Evolutionary conservation across 2,888 invertebrate genomes (phyloP).

Genomic region (Gymnosoma rotundatum): DNA sequence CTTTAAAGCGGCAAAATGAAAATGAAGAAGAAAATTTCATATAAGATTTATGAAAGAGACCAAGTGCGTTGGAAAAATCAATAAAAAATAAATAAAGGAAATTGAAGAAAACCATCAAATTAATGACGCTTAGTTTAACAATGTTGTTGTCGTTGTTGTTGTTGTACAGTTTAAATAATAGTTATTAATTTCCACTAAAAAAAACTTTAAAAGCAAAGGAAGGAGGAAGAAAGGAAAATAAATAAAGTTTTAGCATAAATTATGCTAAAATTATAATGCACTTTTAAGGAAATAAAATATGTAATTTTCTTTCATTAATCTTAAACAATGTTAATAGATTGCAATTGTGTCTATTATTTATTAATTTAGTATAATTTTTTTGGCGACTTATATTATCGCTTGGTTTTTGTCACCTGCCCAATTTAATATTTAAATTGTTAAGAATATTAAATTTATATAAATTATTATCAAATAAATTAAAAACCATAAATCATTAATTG

Average conservation of each 20-base stretch:
- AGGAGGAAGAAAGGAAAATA: neutral
- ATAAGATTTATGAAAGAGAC: conserved; percentile 63
- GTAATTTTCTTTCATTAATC: conserved; percentile 3
- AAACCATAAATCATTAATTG: conserved; percentile 53
- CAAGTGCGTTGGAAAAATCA: conserved; percentile 66
- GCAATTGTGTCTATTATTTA: neutral
- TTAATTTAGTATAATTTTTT: neutral
- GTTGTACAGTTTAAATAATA: conserved; percentile 36
- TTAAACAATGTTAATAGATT: too few relatives aligned
- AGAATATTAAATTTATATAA: conserved; percentile 28
- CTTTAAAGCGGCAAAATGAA: conserved; percentile 40
- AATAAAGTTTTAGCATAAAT: conserved; percentile 18
- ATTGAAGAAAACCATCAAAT: conserved; percentile 7
- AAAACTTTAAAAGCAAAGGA: neutral
- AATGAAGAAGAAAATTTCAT: conserved; percentile 50
- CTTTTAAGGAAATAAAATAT: conserved; percentile 31
- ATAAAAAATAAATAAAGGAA: conserved; percentile 9
- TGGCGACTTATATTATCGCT: neutral
- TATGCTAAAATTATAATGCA: conserved; percentile 36
- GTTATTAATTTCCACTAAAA: conserved; percentile 22
- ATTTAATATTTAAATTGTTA: neutral
- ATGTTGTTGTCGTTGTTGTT: conserved; percentile 22
- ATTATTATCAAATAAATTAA: conserved; percentile 47
- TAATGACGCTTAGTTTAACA: conserved; percentile 48
- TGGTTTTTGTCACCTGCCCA: conserved; percentile 7